Conservation (phyloP, 2,113 vertebrate species). For the Megatriorchis doriae region DNA sequence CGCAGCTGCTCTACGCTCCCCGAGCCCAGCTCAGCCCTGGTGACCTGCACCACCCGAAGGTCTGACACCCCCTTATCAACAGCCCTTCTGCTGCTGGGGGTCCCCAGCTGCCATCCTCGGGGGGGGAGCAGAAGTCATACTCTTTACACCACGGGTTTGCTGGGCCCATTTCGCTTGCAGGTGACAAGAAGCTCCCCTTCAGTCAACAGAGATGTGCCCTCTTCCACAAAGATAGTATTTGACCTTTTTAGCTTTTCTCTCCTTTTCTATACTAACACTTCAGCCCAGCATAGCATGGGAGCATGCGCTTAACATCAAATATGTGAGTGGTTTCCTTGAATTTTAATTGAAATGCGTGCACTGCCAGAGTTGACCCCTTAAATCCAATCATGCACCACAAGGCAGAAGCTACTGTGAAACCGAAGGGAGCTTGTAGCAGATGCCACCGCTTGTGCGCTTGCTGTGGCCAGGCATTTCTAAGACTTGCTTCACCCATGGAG, state of each 20-base stretch:
- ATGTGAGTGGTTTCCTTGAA: neutral
- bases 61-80: neutral
- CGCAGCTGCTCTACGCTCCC: accelerated
- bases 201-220: too few relatives aligned
- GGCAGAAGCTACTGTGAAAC: neutral
- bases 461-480: neutral
- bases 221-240: neutral
- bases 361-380: neutral
- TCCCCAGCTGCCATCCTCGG: accelerated
- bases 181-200: neutral
- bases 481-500: neutral
- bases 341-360: neutral
- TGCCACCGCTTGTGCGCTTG: accelerated
- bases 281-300: neutral
- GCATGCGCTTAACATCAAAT: neutral
- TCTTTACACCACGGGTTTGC: neutral
- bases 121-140: neutral
- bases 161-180: neutral
- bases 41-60: neutral
- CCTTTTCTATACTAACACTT: neutral
- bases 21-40: neutral
- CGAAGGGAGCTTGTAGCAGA: neutral
- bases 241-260: neutral
- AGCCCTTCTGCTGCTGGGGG: neutral
- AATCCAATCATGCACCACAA: neutral